Percentiles rank a stretch among this genome's conserved stretches.
Evolutionary conservation across 2,888 invertebrate genomes (phyloP).

Genomic region (Callyntrura guangdongensis): DNA sequence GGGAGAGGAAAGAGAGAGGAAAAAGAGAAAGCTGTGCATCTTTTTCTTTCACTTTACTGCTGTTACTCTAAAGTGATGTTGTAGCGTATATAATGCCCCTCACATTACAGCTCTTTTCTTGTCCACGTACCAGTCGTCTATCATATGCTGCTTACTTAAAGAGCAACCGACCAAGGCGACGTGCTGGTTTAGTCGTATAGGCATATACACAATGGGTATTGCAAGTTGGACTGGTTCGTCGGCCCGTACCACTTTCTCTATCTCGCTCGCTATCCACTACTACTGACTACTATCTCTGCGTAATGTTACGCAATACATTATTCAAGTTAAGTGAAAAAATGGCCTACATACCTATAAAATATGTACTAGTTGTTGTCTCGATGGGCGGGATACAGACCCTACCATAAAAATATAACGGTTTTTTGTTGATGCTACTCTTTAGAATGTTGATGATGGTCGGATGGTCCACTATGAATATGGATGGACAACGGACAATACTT

Average conservation of each 20-base stretch:
- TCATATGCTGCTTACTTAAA: slow-evolving; percentile 56
- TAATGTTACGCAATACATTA: slow-evolving; percentile 61
- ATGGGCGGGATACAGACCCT: not conserved
- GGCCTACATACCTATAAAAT: slow-evolving; percentile 61
- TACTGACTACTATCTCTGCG: slow-evolving; percentile 11
- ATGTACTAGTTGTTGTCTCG: slow-evolving; percentile 31
- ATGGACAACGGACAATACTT: slow-evolving; percentile 43
- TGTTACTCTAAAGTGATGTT: slow-evolving; percentile 32
- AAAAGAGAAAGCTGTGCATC: slow-evolving; percentile 46
- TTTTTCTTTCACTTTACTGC: slow-evolving; percentile 45
- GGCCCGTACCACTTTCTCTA: not conserved
- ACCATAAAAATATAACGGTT: slow-evolving; percentile 15
- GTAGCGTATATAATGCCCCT: not conserved
- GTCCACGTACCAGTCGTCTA: slow-evolving; percentile 35
- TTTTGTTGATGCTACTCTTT: slow-evolving; percentile 4
- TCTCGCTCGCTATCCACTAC: not conserved
- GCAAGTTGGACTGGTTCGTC: not conserved
- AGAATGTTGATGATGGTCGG: slow-evolving; percentile 34
- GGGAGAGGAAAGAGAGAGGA: not conserved
- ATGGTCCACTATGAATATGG: slow-evolving; percentile 59
- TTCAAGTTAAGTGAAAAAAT: slow-evolving; percentile 72
- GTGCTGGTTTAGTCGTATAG: not conserved
- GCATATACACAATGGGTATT: no score
- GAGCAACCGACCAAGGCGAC: slow-evolving; percentile 38
- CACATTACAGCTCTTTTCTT: not conserved